Conservation (phyloP, 2,797 vertebrate genomes). For the Mycteria americana region DNA sequence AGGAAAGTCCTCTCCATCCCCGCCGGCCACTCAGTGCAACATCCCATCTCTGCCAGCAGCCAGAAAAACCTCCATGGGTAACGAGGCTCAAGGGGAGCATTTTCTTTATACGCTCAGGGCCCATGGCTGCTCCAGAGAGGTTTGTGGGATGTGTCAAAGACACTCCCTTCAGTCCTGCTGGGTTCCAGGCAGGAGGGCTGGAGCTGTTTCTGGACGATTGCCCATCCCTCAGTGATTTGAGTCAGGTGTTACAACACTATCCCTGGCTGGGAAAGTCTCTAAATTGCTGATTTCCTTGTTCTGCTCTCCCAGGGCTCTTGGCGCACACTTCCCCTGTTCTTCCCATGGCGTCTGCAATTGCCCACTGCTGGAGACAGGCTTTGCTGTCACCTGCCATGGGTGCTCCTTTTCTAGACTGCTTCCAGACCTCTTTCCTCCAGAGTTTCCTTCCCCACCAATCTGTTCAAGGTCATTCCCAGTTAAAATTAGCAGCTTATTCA, state of each 20-base stretch:
- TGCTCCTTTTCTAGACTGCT: neutral
- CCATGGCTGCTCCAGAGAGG: neutral
- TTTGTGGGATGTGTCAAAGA: neutral
- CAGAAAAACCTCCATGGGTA: neutral
- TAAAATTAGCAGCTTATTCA: constrained; percentile 27
- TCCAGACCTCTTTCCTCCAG: neutral
- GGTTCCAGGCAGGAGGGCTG: neutral
- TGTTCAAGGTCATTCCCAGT: neutral
- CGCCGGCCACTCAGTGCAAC: neutral
- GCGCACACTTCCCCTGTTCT: neutral
- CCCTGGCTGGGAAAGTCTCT: neutral
- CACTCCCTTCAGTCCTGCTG: neutral
- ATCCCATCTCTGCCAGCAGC: neutral
- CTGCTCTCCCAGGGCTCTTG: neutral
- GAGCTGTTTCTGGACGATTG: neutral
- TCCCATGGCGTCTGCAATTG: neutral
- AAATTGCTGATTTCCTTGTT: neutral
- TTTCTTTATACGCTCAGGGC: neutral
- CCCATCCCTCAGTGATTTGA: neutral
- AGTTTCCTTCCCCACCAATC: neutral
- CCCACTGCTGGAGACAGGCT: neutral
- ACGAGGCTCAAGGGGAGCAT: neutral
- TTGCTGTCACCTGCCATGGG: neutral
- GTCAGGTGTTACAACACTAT: neutral
- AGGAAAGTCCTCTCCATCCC: neutral